A percentile compares a stretch with the other conserved stretches of the same genome.
Conservation (phyloP, 2,113 vertebrate species). For the Pampusana beccarii region DNA sequence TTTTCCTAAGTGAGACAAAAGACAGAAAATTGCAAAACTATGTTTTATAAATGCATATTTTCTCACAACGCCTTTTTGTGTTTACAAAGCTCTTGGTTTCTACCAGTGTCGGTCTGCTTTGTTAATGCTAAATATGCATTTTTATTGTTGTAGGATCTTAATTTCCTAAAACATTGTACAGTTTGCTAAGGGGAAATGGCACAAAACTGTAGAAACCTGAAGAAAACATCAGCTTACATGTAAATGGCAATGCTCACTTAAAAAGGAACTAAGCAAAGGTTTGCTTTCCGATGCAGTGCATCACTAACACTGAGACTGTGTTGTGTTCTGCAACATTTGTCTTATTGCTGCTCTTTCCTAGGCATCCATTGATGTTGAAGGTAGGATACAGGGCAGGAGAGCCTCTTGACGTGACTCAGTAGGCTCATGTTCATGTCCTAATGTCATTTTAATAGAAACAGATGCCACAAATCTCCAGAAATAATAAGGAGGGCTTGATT, state of each 20-base stretch:
- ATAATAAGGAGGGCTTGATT: not conserved
- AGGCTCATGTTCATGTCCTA: not conserved
- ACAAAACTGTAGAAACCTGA: not conserved
- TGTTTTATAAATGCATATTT: not conserved
- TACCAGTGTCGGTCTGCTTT: not conserved
- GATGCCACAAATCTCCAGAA: not conserved
- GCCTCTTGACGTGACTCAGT: not conserved
- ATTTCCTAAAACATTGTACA: not conserved
- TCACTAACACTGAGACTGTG: not conserved
- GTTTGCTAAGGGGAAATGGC: not conserved
- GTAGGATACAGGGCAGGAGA: not conserved
- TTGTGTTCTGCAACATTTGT: not conserved
- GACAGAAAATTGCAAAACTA: not conserved
- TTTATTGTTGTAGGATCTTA: not conserved
- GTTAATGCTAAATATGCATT: not conserved
- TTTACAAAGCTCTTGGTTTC: not conserved
- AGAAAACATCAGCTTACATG: not conserved
- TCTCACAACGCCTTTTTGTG: not conserved
- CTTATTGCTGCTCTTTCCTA: not conserved
- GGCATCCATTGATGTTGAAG: not conserved
- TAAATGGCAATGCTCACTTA: not conserved
- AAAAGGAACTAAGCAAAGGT: not conserved
- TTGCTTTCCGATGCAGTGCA: not conserved
- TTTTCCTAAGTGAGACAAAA: not conserved
- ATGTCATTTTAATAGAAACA: not conserved